Evolutionary conservation across 2,113 vertebrate genomes (phyloP).

Genomic region (Peucedramus taeniatus): DNA sequence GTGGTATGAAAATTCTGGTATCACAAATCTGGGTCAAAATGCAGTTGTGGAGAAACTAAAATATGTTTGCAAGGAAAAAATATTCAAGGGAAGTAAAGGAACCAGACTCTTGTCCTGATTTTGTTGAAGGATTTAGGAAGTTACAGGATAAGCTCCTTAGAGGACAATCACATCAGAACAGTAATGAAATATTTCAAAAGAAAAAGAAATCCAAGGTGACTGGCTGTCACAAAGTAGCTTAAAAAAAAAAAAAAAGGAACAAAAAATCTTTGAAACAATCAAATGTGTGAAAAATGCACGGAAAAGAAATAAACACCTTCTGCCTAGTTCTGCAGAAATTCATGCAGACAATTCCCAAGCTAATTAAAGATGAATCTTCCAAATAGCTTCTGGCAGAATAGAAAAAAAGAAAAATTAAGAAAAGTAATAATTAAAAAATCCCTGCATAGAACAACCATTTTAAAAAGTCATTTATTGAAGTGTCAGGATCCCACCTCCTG

Average conservation of each 20-base stretch:
- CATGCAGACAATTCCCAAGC: not conserved
- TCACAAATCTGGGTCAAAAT: not conserved
- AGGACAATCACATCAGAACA: not conserved
- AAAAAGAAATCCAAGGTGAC: slow-evolving; percentile 3
- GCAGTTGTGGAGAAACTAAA: not conserved
- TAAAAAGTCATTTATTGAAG: not conserved
- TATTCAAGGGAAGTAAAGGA: not conserved
- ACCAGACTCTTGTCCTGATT: not conserved
- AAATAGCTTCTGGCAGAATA: not conserved
- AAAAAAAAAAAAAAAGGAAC: not conserved
- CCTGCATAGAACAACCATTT: not conserved
- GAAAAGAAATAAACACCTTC: not conserved
- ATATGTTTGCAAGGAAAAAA: not conserved
- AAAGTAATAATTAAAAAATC: not conserved
- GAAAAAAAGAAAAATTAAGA: not conserved
- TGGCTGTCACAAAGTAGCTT: not conserved
- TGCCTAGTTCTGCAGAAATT: not conserved
- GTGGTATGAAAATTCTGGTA: not conserved
- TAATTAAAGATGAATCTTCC: not conserved
- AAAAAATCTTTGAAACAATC: not conserved
- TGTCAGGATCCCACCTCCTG: not conserved
- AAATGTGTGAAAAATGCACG: not conserved
- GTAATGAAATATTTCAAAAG: not conserved
- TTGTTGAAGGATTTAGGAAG: not conserved
- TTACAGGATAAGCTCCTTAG: not conserved